phyloP scores from a whole-genome alignment of 2,888 invertebrate genomes.

The Limnephilus auricula region DNA sequence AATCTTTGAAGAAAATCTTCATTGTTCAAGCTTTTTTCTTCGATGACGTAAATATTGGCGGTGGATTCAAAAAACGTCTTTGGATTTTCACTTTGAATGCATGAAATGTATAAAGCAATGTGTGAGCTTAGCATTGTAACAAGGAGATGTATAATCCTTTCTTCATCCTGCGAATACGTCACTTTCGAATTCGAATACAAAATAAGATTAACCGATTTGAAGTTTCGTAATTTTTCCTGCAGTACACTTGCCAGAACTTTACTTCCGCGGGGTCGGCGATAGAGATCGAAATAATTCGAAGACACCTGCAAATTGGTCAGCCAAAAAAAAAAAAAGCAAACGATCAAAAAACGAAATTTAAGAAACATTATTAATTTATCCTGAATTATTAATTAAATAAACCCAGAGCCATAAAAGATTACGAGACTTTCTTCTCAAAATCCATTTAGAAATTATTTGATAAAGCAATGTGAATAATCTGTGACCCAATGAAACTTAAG shows the following conservation, averaged over 20 bases:
- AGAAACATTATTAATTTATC: neutral
- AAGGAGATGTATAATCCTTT: constrained; percentile 22
- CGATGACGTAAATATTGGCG: constrained; percentile 25
- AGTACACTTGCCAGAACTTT: neutral
- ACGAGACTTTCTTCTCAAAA: neutral
- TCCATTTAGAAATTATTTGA: neutral
- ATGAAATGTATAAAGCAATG: constrained; percentile 8
- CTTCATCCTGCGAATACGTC: constrained; percentile 25
- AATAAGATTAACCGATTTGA: neutral
- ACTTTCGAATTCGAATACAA: neutral
- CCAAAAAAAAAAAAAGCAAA: neutral
- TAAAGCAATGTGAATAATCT: neutral
- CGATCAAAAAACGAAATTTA: neutral
- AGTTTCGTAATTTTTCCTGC: neutral
- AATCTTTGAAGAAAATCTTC: constrained; percentile 3
- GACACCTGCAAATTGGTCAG: neutral
- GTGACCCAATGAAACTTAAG: neutral
- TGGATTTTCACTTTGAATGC: neutral
- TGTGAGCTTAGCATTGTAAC: constrained; percentile 11
- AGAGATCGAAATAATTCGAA: constrained; percentile 1
- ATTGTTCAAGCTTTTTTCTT: neutral
- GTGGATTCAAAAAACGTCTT: neutral
- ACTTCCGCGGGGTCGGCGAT: constrained; percentile 12
- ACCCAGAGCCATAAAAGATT: neutral
- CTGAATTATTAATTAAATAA: neutral